phyloP scores from a whole-genome alignment of 2,888 invertebrate species.

The Brenthis ino region DNA sequence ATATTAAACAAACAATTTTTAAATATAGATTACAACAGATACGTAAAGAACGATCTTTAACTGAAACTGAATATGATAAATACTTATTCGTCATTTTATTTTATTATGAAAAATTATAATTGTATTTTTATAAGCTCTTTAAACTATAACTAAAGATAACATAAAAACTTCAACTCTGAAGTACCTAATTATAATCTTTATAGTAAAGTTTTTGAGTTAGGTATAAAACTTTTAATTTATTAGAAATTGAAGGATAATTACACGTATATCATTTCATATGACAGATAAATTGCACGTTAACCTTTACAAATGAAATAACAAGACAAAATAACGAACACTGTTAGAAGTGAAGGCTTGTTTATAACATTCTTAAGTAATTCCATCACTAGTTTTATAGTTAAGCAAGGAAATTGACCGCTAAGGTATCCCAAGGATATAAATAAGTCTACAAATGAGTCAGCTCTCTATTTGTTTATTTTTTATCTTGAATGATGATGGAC shows the following conservation, averaged over 20 bases:
- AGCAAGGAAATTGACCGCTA: conserved; percentile 50
- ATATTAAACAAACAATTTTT: too few species aligned
- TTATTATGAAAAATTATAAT: too few species aligned
- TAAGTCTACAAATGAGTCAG: conserved; percentile 45
- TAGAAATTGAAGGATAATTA: neutral
- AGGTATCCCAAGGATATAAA: conserved; percentile 52
- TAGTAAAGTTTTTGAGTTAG: too few species aligned
- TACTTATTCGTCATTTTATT: too few species aligned
- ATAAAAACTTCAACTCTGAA: too few species aligned
- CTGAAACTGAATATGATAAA: too few species aligned
- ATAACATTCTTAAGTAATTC: conserved; percentile 28
- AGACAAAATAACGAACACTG: conserved; percentile 22
- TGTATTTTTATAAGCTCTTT: too few species aligned
- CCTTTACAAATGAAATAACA: conserved; percentile 25
- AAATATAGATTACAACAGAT: too few species aligned
- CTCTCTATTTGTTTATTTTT: conserved; percentile 18
- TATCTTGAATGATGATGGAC: neutral
- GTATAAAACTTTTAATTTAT: neutral
- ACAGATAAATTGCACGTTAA: conserved; percentile 27
- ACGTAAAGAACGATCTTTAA: too few species aligned
- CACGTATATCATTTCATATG: conserved; percentile 15
- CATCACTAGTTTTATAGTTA: conserved; percentile 25
- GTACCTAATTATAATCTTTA: too few species aligned
- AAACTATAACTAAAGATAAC: too few species aligned
- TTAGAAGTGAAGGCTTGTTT: conserved; percentile 22